Conservation (phyloP, 2,888 invertebrate genomes). For the Meloe dianella region DNA sequence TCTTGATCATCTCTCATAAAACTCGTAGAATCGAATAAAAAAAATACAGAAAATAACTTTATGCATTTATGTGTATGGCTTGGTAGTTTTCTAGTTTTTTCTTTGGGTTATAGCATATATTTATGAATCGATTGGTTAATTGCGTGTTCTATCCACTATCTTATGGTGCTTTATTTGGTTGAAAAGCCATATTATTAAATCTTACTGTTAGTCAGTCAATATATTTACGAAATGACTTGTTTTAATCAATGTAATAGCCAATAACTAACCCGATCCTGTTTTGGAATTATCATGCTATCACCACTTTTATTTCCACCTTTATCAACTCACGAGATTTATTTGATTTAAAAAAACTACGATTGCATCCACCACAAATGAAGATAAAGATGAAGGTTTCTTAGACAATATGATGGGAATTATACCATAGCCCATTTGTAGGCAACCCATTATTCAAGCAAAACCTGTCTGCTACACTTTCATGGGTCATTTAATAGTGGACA, state of each 20-base stretch:
- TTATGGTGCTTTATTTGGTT: slow-evolving; percentile 20
- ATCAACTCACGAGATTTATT: not conserved
- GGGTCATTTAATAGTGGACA: not conserved
- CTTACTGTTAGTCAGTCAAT: not conserved
- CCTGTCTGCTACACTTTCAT: not conserved
- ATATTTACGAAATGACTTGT: not conserved
- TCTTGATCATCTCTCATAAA: slow-evolving; percentile 1
- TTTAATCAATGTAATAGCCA: not conserved
- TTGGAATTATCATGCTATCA: not conserved
- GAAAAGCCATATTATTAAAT: slow-evolving; percentile 12
- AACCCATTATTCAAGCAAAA: slow-evolving; percentile 21
- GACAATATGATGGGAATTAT: not conserved
- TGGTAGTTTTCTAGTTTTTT: not conserved
- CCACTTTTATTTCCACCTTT: not conserved
- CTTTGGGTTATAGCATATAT: not conserved
- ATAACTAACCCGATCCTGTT: not conserved
- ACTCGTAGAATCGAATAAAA: not conserved
- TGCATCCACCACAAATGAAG: not conserved
- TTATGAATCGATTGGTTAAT: slow-evolving; percentile 22
- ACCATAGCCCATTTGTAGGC: slow-evolving; percentile 11
- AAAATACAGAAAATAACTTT: not conserved
- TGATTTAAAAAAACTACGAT: too few relatives aligned
- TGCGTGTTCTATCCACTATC: slow-evolving; percentile 24
- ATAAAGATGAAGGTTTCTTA: not conserved
- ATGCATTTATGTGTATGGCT: not conserved